Percentiles rank a stretch among this genome's conserved stretches.
Evolutionary conservation across 2,888 invertebrate species (phyloP).

Genomic region (Andrena camellia): DNA sequence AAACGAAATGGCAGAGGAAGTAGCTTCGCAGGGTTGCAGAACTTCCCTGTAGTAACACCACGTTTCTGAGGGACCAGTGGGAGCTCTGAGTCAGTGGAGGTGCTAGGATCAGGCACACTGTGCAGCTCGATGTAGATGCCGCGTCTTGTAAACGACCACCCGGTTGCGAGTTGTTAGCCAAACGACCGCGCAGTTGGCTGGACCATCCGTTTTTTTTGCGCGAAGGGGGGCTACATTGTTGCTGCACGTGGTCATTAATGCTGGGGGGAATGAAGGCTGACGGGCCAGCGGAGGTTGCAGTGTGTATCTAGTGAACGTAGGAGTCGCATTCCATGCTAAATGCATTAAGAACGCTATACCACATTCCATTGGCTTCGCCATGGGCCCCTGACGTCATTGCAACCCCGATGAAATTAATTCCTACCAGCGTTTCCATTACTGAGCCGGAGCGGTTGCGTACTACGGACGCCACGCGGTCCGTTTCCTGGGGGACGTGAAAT

Average conservation of each 20-base stretch:
- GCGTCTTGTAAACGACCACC: neutral
- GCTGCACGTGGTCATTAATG: constrained; percentile 12
- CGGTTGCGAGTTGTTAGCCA: constrained; percentile 20
- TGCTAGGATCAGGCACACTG: no score
- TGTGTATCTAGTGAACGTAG: constrained; percentile 69
- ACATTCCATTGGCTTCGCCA: constrained; percentile 48
- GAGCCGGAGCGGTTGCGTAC: neutral
- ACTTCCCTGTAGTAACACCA: no score
- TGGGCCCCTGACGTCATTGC: constrained; percentile 32
- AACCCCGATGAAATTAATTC: constrained; percentile 57
- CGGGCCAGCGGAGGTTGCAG: neutral
- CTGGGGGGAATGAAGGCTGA: constrained; percentile 2
- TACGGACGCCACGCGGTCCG: neutral
- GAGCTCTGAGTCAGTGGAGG: no score
- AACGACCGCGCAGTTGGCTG: constrained; percentile 7
- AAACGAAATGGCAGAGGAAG: no score
- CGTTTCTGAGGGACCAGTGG: no score
- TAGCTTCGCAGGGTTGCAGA: no score
- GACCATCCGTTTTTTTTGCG: constrained; percentile 14
- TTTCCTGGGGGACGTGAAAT: neutral
- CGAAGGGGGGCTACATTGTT: neutral
- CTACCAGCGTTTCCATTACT: constrained; percentile 59
- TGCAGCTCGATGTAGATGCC: neutral
- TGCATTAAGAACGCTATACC: constrained; percentile 75
- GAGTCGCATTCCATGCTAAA: constrained; percentile 77